A percentile compares a stretch with the other conserved stretches of the same genome.
These are phyloP conservation scores for Apostichopus leukothele DNA, from an alignment of 53 echinoderm and acorn worm species.

Conservation along the genomic window DNA sequence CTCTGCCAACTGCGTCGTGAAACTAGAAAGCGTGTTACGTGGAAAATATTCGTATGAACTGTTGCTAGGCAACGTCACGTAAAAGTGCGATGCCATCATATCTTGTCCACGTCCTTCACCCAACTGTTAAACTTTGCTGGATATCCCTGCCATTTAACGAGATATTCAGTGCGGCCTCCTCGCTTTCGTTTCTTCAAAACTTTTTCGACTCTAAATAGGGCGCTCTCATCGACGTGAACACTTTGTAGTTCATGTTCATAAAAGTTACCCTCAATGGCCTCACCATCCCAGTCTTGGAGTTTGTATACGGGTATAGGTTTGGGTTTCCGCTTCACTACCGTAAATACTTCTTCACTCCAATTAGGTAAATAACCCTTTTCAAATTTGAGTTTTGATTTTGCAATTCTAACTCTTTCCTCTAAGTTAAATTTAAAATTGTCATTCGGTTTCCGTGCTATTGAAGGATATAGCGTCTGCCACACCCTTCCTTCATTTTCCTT, in stretches of 20 bases:
- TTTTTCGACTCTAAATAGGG: constrained; percentile 49
- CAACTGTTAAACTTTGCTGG: constrained; percentile 52
- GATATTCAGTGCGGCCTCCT: constrained; percentile 20
- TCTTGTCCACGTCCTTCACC: constrained; percentile 23
- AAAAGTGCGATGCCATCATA: constrained; percentile 64
- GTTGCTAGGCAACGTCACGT: constrained; percentile 76
- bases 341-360: constrained; percentile 58
- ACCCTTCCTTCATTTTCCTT: constrained; percentile 59
- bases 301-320: constrained; percentile 47
- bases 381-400: constrained; percentile 54
- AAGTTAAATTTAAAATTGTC: constrained; percentile 16
- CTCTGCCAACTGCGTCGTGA: constrained; percentile 41
- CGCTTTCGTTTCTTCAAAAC: constrained; percentile 45
- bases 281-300: constrained; percentile 34
- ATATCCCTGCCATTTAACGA: constrained; percentile 46
- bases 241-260: constrained; percentile 50
- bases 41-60: constrained; percentile 62
- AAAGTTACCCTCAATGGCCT: constrained; percentile 35
- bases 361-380: constrained; percentile 48
- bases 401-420: constrained; percentile 46
- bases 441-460: neutral
- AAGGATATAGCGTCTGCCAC: constrained; percentile 43
- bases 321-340: neutral
- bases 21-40: constrained; percentile 59
- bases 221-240: neutral